phyloP scores from a whole-genome alignment of 2,888 invertebrate species.

The Euspilapteryx auroguttella region DNA sequence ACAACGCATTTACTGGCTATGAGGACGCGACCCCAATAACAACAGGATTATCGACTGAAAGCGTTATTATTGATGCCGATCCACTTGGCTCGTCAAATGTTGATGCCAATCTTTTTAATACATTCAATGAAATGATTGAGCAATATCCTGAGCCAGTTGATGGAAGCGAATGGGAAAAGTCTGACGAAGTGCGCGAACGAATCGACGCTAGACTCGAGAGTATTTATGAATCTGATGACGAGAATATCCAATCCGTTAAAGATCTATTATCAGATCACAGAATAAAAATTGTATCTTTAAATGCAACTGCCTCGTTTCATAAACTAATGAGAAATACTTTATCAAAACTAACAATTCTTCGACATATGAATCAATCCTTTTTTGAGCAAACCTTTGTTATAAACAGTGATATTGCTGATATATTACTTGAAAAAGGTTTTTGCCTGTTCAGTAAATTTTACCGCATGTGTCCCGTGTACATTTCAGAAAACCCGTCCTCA shows the following conservation, averaged over 20 bases:
- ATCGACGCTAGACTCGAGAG: constrained; percentile 42
- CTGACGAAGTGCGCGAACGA: constrained; percentile 41
- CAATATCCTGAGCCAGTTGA: constrained; percentile 49
- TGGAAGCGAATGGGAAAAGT: constrained; percentile 42
- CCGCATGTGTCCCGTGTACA: constrained; percentile 66
- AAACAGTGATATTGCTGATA: constrained; percentile 54
- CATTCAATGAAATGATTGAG: constrained; percentile 33
- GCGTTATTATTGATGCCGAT: constrained; percentile 1
- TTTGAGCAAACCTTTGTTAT: constrained; percentile 62
- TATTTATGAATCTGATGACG: constrained; percentile 37
- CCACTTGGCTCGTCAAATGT: constrained; percentile 10
- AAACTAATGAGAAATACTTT: constrained; percentile 24
- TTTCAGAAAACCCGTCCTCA: constrained; percentile 43
- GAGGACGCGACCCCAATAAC: constrained; percentile 11
- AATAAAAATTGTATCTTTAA: constrained; percentile 40
- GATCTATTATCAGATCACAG: constrained; percentile 31
- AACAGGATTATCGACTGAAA: constrained; percentile 5
- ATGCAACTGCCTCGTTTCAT: constrained; percentile 27
- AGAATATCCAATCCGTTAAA: constrained; percentile 33
- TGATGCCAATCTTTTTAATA: constrained; percentile 32
- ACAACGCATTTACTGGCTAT: constrained; percentile 10
- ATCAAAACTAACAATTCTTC: constrained; percentile 21
- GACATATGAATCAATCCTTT: constrained; percentile 45
- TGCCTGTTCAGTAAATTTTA: constrained; percentile 66
- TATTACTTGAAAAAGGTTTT: constrained; percentile 58